Evolutionary conservation across 2,888 invertebrate species (phyloP), one percentile per base, ranked within the genome.

Genomic region (Phengaris alcon): DNA sequence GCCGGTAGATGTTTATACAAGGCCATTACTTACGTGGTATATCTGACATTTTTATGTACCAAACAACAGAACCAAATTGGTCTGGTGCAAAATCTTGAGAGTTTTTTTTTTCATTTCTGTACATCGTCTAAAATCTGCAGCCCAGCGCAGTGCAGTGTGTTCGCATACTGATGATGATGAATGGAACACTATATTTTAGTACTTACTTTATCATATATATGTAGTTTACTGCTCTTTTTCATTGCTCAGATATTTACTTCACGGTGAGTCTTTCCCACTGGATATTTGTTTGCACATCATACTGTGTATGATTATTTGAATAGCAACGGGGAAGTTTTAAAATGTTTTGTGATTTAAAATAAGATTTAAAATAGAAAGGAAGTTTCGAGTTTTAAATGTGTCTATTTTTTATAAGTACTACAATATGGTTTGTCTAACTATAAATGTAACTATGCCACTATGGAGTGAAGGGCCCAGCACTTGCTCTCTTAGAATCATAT

Each of bases 261-360:
- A 35, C 54, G 15, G 72, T 72, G 72, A 54, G 52, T 54, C 51
- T 72, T 72, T 72, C 52, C 72, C 7, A 72, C 52, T 72, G 72
- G 7, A 54, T 72, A 72, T 72, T 72, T 72, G 54, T 72, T 72
- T 72, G 52, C 35, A 54, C 52, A 72, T 72, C 54, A 52, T 54
- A 72, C 54, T 52, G 22, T 70, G 12, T 48, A 51, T 70, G 35
- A 54, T 54, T 44, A 54, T 75, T 57, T 75, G 73, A 74, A 74
- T 72, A 46, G 68, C 54, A 51, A 35, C 44, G 54, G 72, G 73
- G 74, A 72, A 74, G 74, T 54, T 76, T 74, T 68, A 74, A 74
- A 68, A 64, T 35, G 74, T 68, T 76, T 77, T 76, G 73, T 77
- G 72, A 73, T 77, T 75, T 46, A 64, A 70, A 76, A 74, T 55